Evolutionary conservation across 2,888 invertebrate species (phyloP).

Genomic region (Acheta domesticus): DNA sequence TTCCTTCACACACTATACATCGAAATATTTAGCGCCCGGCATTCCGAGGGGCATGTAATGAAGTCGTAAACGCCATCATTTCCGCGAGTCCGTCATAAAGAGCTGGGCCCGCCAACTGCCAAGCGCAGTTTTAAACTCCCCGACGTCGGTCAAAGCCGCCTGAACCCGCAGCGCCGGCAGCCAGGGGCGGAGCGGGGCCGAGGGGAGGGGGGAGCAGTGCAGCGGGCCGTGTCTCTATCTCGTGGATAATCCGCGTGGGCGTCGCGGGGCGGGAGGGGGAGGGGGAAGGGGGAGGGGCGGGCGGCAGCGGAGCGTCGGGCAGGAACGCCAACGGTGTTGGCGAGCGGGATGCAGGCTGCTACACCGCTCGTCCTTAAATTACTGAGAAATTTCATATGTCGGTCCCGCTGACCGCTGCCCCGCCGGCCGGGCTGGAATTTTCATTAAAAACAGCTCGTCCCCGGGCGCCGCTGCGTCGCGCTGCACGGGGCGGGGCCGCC

Average conservation of each 20-base stretch:
- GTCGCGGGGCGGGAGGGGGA: background rate
- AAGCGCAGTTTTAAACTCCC: background rate
- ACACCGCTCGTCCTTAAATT: background rate
- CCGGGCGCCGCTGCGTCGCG: background rate
- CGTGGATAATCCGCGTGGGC: background rate
- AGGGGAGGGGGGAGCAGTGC: background rate
- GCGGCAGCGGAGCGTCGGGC: background rate
- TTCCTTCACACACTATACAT: too few species aligned
- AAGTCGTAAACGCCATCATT: background rate
- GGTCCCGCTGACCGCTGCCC: background rate
- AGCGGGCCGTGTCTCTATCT: background rate
- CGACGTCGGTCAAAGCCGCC: too few species aligned
- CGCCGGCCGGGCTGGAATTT: background rate
- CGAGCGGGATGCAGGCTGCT: background rate
- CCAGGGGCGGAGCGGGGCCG: background rate
- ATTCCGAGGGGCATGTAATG: too few species aligned
- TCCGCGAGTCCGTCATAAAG: background rate
- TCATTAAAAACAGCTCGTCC: background rate
- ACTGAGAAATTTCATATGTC: background rate
- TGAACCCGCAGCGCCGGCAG: too few species aligned
- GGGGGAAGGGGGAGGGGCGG: background rate
- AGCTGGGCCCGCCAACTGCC: background rate
- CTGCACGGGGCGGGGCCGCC: background rate
- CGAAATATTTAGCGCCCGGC: too few species aligned
- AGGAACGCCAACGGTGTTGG: too few species aligned